Evolutionary conservation across 2,113 vertebrate genomes (phyloP).

Genomic region (Arenaria interpres): DNA sequence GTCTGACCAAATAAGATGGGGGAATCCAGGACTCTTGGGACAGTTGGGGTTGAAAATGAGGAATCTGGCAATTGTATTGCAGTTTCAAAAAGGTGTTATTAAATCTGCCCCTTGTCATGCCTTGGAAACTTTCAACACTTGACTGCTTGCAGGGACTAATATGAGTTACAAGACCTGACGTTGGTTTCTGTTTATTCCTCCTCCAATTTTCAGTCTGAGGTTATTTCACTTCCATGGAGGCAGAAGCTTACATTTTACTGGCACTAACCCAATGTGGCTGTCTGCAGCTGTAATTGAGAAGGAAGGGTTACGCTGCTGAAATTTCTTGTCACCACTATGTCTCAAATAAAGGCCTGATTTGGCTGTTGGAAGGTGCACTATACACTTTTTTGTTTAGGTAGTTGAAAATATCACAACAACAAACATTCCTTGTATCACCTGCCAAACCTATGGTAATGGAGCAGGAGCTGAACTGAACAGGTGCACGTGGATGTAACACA

Average conservation of each 20-base stretch:
- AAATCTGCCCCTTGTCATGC: neutral
- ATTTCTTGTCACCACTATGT: neutral
- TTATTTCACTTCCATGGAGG: neutral
- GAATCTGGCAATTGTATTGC: neutral
- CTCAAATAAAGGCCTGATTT: neutral
- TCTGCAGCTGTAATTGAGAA: neutral
- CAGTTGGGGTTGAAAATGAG: neutral
- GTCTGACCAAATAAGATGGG: neutral
- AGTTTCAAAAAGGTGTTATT: neutral
- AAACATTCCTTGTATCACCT: neutral
- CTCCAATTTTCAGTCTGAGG: neutral
- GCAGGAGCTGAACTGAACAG: neutral
- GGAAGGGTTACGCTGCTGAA: neutral
- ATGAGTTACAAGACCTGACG: neutral
- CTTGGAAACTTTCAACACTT: neutral
- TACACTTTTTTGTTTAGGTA: neutral
- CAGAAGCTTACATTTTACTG: neutral
- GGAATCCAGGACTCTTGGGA: neutral
- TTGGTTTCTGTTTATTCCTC: neutral
- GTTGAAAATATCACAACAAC: neutral
- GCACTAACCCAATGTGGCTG: neutral
- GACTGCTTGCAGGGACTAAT: neutral
- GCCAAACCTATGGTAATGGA: rapidly evolving
- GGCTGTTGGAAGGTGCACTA: neutral
- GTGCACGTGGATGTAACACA: rapidly evolving